Percentiles rank a stretch among this genome's conserved stretches.
phyloP scores from a whole-genome alignment of 2,113 vertebrate species.

The Onychorhynchus coronatus region DNA sequence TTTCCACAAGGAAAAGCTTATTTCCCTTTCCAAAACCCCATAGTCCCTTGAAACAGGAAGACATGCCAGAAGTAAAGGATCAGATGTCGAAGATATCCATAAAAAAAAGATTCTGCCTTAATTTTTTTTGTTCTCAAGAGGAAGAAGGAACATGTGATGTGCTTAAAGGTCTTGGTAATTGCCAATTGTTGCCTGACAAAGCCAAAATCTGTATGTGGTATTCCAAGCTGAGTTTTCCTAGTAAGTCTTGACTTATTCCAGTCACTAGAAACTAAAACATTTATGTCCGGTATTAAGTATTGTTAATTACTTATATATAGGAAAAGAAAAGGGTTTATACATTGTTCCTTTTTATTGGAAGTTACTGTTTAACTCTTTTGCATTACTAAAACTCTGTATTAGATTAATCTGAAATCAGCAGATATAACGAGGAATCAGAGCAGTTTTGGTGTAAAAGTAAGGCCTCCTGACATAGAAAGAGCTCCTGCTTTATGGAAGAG shows the following conservation, averaged over 20 bases:
- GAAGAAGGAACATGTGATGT: neutral
- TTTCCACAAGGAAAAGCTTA: neutral
- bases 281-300: neutral
- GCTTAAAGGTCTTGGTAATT: neutral
- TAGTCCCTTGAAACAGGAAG: neutral
- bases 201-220: neutral
- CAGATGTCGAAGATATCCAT: neutral
- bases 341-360: neutral
- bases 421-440: neutral
- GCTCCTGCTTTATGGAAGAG: neutral
- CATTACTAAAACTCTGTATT: neutral
- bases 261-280: neutral
- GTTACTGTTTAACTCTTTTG: neutral
- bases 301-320: neutral
- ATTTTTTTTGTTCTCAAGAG: neutral
- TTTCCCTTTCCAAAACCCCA: neutral
- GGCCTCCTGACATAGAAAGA: neutral
- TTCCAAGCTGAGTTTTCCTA: neutral
- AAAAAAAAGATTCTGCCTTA: neutral
- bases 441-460: neutral
- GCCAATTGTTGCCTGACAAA: neutral
- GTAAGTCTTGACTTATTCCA: neutral
- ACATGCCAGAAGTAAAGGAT: neutral
- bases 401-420: neutral
- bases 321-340: neutral